Percentiles rank a stretch among this genome's conserved stretches.
Conservation (phyloP, 2,888 invertebrate genomes). For the Ctena decussata region DNA sequence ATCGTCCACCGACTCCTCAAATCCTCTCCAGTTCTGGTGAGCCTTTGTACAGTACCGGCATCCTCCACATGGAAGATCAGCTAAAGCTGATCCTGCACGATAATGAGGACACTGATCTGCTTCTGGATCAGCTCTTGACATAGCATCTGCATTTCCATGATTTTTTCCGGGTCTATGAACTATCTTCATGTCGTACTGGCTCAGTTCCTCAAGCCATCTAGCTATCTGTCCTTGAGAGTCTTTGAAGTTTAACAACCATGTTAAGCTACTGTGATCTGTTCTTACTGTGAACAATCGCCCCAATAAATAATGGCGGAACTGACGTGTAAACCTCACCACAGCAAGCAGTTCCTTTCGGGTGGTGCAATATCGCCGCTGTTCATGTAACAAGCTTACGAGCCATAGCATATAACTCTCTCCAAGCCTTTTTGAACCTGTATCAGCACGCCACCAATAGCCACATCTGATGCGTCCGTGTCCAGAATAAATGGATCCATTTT, state of each 20-base stretch:
- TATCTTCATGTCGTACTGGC: not conserved
- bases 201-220: not conserved
- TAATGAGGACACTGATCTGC: not conserved
- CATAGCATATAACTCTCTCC: not conserved
- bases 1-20: constrained; percentile 23
- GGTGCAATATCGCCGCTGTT: not conserved
- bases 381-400: not conserved
- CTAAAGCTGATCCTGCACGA: not conserved
- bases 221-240: not conserved
- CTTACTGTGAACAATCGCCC: not conserved
- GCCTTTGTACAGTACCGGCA: not conserved
- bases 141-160: not conserved
- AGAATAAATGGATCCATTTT: not conserved
- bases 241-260: not conserved
- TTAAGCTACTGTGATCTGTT: not conserved
- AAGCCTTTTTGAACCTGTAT: not conserved
- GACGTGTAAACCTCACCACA: not conserved
- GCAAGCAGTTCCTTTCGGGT: not conserved
- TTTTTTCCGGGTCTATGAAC: not conserved
- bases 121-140: not conserved
- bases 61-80: not conserved
- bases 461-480: not conserved
- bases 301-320: not conserved
- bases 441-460: not conserved
- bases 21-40: constrained; percentile 25